Evolutionary conservation across 1,140 invertebrate species (phyloP), one percentile per base, ranked within the genome.

Genomic region (Mesaphorura yosii): DNA sequence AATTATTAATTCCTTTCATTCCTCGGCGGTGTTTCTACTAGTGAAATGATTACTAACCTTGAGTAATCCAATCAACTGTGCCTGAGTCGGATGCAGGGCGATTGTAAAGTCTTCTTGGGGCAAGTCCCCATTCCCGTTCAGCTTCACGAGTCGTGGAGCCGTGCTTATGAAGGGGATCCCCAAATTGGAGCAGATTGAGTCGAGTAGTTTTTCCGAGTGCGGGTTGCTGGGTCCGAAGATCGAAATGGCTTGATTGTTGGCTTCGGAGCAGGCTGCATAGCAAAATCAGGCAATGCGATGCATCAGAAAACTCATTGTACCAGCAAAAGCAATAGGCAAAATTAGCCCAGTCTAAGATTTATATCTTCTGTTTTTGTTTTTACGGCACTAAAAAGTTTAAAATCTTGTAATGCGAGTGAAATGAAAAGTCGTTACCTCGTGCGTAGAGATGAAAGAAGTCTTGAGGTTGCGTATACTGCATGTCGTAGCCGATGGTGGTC

Each of bases 361-460:
- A n/a, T n/a, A n/a, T n/a, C n/a, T n/a, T n/a, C n/a, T n/a, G n/a
- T n/a, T n/a, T n/a, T n/a, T n/a, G n/a, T n/a, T n/a, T n/a, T n/a
- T n/a, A n/a, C n/a, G n/a, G n/a, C n/a, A n/a, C n/a, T n/a, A n/a
- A n/a, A n/a, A n/a, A n/a, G n/a, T n/a, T n/a, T n/a, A n/a, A n/a
- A n/a, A n/a, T n/a, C n/a, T n/a, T n/a, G n/a, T n/a, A n/a, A n/a
- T n/a, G n/a, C n/a, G n/a, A n/a, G n/a, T n/a, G n/a, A n/a, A n/a
- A n/a, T n/a, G n/a, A n/a, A n/a, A n/a, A n/a, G n/a, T n/a, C n/a
- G 37, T 51, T 57, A 57, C 60, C 60, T 51, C 60, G 26, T 1
- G 57, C 57, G 26, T 62, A 62, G 1, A 62, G 31, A 59, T 62
- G 60, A 29, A 57, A 62, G 41, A 40, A 62, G 40, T 62, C 60